Conservation (phyloP, 2,113 vertebrate species). For the Phaethornis superciliosus region DNA sequence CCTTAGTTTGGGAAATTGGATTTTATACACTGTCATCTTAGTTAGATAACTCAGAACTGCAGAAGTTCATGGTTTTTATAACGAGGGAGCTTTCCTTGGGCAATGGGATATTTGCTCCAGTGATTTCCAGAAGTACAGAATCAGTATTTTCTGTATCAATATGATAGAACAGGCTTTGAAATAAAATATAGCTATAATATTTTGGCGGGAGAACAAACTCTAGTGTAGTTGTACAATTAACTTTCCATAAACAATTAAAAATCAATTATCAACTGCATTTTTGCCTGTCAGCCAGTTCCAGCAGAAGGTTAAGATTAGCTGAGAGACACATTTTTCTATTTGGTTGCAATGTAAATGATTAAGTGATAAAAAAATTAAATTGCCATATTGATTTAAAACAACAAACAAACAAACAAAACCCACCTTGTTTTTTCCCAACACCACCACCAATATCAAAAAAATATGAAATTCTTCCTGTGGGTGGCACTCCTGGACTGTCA, state of each 20-base stretch:
- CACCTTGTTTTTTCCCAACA: neutral
- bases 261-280: slow-evolving; percentile 9
- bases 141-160: neutral
- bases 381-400: neutral
- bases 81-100: neutral
- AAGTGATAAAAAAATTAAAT: slow-evolving; percentile 27
- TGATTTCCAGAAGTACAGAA: neutral
- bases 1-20: neutral
- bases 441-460: slow-evolving; percentile 1
- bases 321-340: neutral
- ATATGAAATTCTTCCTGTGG: slow-evolving; percentile 56
- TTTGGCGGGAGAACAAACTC: neutral
- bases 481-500: slow-evolving; percentile 58
- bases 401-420: too few relatives aligned
- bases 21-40: neutral
- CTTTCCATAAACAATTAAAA: slow-evolving; percentile 27
- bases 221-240: neutral
- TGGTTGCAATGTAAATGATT: neutral
- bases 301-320: neutral
- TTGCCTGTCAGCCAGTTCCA: slow-evolving; percentile 10
- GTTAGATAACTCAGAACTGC: neutral
- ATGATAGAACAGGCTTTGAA: neutral
- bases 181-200: neutral
- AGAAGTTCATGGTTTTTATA: neutral
- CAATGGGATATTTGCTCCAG: neutral